Evolutionary conservation across 2,113 vertebrate species (phyloP).

Genomic region (Spea multiplicata): DNA sequence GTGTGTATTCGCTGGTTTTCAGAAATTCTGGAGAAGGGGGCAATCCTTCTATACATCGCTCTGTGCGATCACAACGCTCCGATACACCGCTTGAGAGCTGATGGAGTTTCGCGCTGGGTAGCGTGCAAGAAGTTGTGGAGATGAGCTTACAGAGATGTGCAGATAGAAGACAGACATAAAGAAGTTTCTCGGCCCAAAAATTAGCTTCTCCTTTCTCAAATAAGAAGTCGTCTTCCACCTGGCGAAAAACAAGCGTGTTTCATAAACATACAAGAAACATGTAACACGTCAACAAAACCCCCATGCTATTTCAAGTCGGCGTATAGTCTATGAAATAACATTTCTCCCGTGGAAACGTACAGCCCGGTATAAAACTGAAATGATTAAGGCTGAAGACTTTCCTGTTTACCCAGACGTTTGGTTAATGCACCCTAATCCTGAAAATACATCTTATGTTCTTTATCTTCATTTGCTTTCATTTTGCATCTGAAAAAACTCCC

Average conservation of each 20-base stretch:
- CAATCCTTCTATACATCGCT: slow-evolving; percentile 62
- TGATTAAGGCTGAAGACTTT: slow-evolving; percentile 24
- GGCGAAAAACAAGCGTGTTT: slow-evolving; percentile 35
- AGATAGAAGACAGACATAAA: slow-evolving; percentile 72
- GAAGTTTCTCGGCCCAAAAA: slow-evolving; percentile 89
- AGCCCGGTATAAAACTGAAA: too few species aligned
- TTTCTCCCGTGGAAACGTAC: too few species aligned
- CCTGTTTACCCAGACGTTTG: slow-evolving; percentile 31
- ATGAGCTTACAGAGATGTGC: slow-evolving; percentile 68
- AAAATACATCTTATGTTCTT: slow-evolving; percentile 32
- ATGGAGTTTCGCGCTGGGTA: slow-evolving; percentile 49
- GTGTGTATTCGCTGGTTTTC: slow-evolving; percentile 73
- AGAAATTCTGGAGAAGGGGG: slow-evolving; percentile 78
- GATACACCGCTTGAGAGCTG: slow-evolving; percentile 57
- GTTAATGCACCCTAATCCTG: slow-evolving; percentile 27
- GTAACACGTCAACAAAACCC: too few species aligned
- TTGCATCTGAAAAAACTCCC: neutral
- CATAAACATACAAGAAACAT: too few species aligned
- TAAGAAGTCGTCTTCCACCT: slow-evolving; percentile 83
- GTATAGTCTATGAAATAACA: too few species aligned
- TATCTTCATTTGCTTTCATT: slow-evolving; percentile 29
- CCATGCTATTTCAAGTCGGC: too few species aligned
- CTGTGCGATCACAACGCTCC: slow-evolving; percentile 50
- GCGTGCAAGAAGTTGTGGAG: neutral
- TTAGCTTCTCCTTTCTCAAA: slow-evolving; percentile 91